Conservation (phyloP, 2,797 vertebrate genomes). For the Sarcoramphus papa region DNA sequence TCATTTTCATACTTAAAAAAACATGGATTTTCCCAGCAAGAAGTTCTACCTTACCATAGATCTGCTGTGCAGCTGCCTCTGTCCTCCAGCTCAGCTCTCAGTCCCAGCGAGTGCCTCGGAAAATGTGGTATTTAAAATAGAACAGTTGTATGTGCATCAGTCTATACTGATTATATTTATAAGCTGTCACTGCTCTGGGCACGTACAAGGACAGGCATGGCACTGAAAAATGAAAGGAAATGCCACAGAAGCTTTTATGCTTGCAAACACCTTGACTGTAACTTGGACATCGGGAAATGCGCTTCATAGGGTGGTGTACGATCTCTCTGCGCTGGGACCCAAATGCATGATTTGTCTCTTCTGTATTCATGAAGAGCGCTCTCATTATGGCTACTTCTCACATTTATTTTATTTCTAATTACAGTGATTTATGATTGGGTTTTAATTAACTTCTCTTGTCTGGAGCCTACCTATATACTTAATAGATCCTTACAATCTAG, state of each 20-base stretch:
- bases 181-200: background rate
- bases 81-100: background rate
- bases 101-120: background rate
- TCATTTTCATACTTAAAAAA: background rate
- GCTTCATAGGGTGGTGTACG: fast-evolving
- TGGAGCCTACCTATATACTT: background rate
- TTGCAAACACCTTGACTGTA: background rate
- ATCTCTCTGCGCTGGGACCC: background rate
- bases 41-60: background rate
- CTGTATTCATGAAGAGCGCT: background rate
- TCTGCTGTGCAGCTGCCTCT: conserved; percentile 3
- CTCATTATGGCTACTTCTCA: background rate
- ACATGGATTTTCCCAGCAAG: background rate
- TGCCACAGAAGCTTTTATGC: background rate
- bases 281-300: background rate
- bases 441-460: conserved; percentile 42
- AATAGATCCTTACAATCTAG: background rate
- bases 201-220: background rate
- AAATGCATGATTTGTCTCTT: background rate
- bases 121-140: background rate
- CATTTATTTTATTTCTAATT: conserved; percentile 52
- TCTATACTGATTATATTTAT: background rate
- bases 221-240: background rate
- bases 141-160: background rate
- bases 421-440: conserved; percentile 23